Percentiles rank a stretch among this genome's conserved stretches.
These are phyloP conservation scores for Cotesia vestalis DNA, from an alignment of 1,140 invertebrate species.

Conservation along the genomic window DNA sequence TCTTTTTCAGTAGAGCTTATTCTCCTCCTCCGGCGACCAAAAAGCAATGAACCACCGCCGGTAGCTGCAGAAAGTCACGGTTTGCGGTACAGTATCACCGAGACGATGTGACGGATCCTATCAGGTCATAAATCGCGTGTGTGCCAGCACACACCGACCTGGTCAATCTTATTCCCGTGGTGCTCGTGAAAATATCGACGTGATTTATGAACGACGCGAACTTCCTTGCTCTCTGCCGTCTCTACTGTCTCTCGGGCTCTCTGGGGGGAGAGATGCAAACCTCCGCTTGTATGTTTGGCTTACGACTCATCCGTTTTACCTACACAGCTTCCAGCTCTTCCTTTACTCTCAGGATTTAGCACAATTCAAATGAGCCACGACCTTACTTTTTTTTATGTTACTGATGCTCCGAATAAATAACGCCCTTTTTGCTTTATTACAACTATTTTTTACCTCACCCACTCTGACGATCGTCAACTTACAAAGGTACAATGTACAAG, in stretches of 20 bases:
- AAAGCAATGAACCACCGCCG: too few relatives aligned
- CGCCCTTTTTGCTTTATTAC: neutral
- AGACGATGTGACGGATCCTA: too few relatives aligned
- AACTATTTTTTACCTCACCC: neutral
- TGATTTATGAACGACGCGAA: constrained; percentile 28
- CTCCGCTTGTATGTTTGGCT: constrained; percentile 11
- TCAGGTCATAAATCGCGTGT: constrained; percentile 30
- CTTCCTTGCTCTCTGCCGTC: constrained; percentile 3
- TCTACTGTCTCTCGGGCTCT: constrained; percentile 20
- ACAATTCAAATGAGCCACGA: constrained; percentile 26
- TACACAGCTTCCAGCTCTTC: too few relatives aligned
- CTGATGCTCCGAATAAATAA: neutral
- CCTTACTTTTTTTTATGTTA: constrained; percentile 14
- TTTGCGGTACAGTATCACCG: neutral
- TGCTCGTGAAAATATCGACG: constrained; percentile 25
- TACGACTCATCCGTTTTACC: constrained; percentile 27
- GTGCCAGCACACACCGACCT: constrained; percentile 8
- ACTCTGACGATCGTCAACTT: too few relatives aligned
- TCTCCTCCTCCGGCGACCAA: too few relatives aligned
- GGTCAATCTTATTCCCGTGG: constrained; percentile 27
- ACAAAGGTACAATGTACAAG: too few relatives aligned
- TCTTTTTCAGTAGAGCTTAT: too few relatives aligned
- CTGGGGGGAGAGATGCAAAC: constrained; percentile 2
- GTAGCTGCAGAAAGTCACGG: neutral
- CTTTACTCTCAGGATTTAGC: constrained; percentile 3